Evolutionary conservation across 1,140 invertebrate genomes (phyloP).

Genomic region (Samia ricini): DNA sequence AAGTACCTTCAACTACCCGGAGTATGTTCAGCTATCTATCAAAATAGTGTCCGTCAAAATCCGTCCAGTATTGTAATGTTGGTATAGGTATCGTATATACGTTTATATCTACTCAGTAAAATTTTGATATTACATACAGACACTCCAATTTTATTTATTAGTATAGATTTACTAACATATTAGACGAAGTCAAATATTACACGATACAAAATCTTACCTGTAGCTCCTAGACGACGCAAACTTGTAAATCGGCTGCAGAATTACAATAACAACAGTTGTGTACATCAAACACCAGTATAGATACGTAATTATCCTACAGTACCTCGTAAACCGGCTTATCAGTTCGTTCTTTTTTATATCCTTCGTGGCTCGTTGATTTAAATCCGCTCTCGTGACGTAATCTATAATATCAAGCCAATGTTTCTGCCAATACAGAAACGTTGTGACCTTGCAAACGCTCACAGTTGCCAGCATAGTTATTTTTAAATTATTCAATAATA

Average conservation of each 20-base stretch:
- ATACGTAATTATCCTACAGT: conserved; percentile 59
- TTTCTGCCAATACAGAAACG: conserved; percentile 53
- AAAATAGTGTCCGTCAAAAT: no score
- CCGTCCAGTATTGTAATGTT: no score
- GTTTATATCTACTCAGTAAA: no score
- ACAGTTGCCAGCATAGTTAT: conserved; percentile 58
- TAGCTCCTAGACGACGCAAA: conserved; percentile 41
- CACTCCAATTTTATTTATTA: no score
- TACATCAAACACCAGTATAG: conserved; percentile 59
- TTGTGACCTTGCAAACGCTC: conserved; percentile 51
- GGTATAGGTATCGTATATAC: no score
- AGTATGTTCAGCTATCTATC: no score
- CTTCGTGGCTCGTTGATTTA: conserved; percentile 31
- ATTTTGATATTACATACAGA: no score
- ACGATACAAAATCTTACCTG: no score
- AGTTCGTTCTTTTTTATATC: conserved; percentile 29
- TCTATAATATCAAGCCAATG: conserved; percentile 55
- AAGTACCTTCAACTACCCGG: no score
- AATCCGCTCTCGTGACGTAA: conserved; percentile 52
- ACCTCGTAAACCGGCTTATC: conserved; percentile 45
- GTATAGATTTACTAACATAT: no score
- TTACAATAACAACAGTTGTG: conserved; percentile 54
- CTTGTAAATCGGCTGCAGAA: conserved; percentile 51
- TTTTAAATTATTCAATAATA: conserved; percentile 60
- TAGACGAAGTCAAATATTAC: no score